phyloP scores from a whole-genome alignment of 1,140 invertebrate genomes.

The Eumaeus atala region DNA sequence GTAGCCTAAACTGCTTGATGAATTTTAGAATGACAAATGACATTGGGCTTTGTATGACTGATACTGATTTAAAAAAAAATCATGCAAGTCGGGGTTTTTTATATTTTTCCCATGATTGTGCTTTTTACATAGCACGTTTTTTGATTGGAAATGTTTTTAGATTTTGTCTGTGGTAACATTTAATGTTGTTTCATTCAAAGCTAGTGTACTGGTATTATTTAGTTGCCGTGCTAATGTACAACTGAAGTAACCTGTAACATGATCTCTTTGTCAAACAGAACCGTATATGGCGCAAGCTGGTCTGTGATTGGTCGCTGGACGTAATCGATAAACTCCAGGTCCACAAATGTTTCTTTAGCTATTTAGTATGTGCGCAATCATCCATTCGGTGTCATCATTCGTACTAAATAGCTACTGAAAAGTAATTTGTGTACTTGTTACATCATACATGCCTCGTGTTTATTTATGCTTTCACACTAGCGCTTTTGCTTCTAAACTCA shows the following conservation, averaged over 20 bases:
- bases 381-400: slow-evolving; percentile 43
- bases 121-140: background rate
- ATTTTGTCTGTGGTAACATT: background rate
- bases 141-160: slow-evolving; percentile 1
- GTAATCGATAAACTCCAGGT: slow-evolving; percentile 47
- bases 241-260: slow-evolving; percentile 16
- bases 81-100: too few species aligned
- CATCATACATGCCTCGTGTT: slow-evolving; percentile 17
- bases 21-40: too few species aligned
- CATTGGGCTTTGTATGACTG: too few species aligned
- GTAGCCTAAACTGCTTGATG: too few species aligned
- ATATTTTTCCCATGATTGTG: too few species aligned
- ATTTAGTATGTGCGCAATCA: slow-evolving; percentile 55
- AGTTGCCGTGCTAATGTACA: slow-evolving; percentile 22
- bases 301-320: slow-evolving; percentile 49
- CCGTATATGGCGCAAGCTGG: slow-evolving; percentile 49
- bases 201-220: slow-evolving; percentile 26
- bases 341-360: slow-evolving; percentile 53
- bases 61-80: too few species aligned
- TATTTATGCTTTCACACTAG: background rate
- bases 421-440: slow-evolving; percentile 44
- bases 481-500: background rate
- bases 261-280: slow-evolving; percentile 41
- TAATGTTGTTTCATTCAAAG: slow-evolving; percentile 21
- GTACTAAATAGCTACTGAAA: slow-evolving; percentile 55